These are phyloP conservation scores for Portunus trituberculatus DNA, from an alignment of 1,140 invertebrate genomes.

Conservation along the genomic window DNA sequence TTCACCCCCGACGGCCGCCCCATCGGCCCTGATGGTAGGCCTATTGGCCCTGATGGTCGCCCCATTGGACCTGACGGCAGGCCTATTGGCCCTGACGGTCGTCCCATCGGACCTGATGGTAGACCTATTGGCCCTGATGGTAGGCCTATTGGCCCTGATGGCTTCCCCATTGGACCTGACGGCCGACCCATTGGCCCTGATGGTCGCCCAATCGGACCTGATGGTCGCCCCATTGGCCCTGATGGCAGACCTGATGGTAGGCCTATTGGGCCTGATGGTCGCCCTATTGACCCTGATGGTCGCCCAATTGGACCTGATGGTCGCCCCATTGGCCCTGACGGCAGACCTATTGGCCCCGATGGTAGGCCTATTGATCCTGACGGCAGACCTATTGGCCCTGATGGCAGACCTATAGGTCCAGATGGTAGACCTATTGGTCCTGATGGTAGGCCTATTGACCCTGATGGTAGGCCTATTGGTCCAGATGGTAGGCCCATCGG, in stretches of 20 bases:
- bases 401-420: too few species aligned
- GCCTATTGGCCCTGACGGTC: neutral
- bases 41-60: neutral
- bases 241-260: neutral
- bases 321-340: neutral
- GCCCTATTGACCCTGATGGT: conserved; percentile 58
- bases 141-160: neutral
- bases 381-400: neutral
- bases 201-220: conserved; percentile 16
- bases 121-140: neutral
- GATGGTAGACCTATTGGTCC: too few species aligned
- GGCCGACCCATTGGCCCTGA: conserved; percentile 63
- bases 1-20: too few species aligned
- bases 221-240: neutral
- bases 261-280: conserved; percentile 55
- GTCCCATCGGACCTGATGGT: neutral
- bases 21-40: conserved; percentile 1
- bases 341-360: too few species aligned
- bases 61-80: neutral
- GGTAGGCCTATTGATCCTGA: neutral
- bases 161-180: conserved; percentile 28
- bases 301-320: neutral
- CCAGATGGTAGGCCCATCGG: too few species aligned
- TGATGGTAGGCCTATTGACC: too few species aligned
- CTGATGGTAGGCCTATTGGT: too few species aligned